Evolutionary conservation across 2,113 vertebrate genomes (phyloP), one percentile per base, ranked within the genome.

Genomic region (Cololabis saira): DNA sequence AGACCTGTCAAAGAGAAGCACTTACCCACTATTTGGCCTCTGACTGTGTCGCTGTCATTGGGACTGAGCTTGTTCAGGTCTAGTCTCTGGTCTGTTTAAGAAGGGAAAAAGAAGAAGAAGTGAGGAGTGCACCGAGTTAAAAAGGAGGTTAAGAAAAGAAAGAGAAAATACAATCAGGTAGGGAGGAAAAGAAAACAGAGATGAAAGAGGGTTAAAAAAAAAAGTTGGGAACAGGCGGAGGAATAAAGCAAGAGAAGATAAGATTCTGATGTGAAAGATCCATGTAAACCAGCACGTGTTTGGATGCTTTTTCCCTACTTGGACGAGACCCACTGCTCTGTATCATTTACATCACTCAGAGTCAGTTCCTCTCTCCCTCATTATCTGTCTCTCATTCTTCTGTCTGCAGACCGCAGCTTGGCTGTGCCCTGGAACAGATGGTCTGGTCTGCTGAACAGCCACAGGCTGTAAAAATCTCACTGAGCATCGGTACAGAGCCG

Each of bases 1-100:
- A 47, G 11, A 44, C 12, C 42, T n/a, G 42, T 44, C 13, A n/a
- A 44, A 18, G 8, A 2, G 8, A 0, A 11, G 59, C 45, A 92
- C 97, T 95, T 91, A 99, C 98, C 96, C 73, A 99, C 97, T 85
- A 99, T 98, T 86, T 99, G 98, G 50, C 98, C 98, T 90, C 97
- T 93, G 85, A 99, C 96, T 48, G 96, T 98, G 88, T 99, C 98
- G 2, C 97, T 99, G 93, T 98, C 97, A 85, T 96, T 99, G 87
- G 96, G 96, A 79, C 98, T 96, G 78, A 99, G 93, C 89, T 98
- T 98, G 94, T 97, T 99, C 74, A 99, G 87, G 92, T 99, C 98
- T 92, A 99, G 91, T 84, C 97, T 94, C 93, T 99, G 98, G 90
- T 99, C 98, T 99, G 91, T 58, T 44, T 13, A 72, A 51, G 49